phyloP scores from a whole-genome alignment of 2,797 vertebrate genomes.

The Lacerta agilis region DNA sequence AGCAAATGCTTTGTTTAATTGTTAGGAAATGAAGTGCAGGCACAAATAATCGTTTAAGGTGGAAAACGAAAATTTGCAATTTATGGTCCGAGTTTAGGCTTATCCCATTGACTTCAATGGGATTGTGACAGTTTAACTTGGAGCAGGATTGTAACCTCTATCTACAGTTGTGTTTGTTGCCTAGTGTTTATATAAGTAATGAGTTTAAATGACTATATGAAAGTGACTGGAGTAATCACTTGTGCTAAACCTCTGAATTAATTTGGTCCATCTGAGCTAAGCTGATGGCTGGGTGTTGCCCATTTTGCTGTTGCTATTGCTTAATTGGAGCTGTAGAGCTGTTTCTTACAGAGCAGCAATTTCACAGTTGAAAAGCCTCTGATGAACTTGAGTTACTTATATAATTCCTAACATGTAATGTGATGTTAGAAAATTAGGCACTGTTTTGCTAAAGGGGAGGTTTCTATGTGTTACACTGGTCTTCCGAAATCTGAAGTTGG shows the following conservation, averaged over 20 bases:
- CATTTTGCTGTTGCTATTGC: not conserved
- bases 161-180: constrained; percentile 5
- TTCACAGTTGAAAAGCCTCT: not conserved
- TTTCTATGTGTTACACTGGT: not conserved
- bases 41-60: not conserved
- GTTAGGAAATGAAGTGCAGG: not conserved
- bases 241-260: constrained; percentile 14
- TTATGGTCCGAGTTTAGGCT: not conserved
- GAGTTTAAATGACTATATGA: not conserved
- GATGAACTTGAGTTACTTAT: rapidly evolving
- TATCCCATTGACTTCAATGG: not conserved
- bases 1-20: not conserved
- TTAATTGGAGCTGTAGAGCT: constrained; percentile 11
- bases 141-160: constrained; percentile 8
- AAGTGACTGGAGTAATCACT: constrained; percentile 13
- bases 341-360: not conserved
- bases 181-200: constrained; percentile 7
- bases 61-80: constrained; percentile 8
- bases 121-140: not conserved
- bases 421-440: not conserved
- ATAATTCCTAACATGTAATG: not conserved
- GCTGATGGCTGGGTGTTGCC: not conserved
- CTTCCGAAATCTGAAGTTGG: rapidly evolving
- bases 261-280: not conserved
- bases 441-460: not conserved